Conservation (phyloP, 2,888 invertebrate genomes). For the Drosophila picticornis region DNA sequence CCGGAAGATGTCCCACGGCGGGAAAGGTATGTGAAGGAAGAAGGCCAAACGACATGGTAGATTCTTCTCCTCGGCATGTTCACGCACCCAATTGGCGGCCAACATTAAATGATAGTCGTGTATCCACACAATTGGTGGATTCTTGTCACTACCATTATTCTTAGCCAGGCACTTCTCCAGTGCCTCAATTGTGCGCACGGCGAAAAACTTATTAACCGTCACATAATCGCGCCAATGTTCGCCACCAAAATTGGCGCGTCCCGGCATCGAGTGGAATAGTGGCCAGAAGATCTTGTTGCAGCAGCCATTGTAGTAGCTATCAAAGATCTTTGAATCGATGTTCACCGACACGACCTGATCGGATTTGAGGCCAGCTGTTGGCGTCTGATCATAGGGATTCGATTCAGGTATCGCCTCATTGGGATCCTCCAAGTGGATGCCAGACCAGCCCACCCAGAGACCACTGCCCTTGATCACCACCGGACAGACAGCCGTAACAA, state of each 20-base stretch:
- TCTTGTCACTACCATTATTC: slow-evolving; percentile 82
- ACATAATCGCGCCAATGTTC: slow-evolving; percentile 94
- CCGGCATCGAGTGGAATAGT: slow-evolving; percentile 96
- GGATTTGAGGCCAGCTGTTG: slow-evolving; percentile 93
- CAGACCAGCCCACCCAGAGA: slow-evolving; percentile 97
- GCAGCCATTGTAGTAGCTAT: slow-evolving; percentile 96
- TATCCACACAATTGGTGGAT: slow-evolving; percentile 91
- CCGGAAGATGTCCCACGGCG: slow-evolving; percentile 96
- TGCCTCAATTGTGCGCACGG: slow-evolving; percentile 91
- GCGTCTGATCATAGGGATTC: slow-evolving; percentile 93
- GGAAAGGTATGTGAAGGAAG: slow-evolving; percentile 97
- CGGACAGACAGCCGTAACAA: slow-evolving; percentile 96
- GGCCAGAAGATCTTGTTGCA: slow-evolving; percentile 97
- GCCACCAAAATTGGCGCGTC: slow-evolving; percentile 92
- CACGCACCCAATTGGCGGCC: slow-evolving; percentile 95
- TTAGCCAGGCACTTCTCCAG: slow-evolving; percentile 86
- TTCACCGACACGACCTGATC: slow-evolving; percentile 93
- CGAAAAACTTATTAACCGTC: slow-evolving; percentile 93
- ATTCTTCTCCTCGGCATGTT: slow-evolving; percentile 92
- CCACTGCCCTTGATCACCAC: slow-evolving; percentile 94
- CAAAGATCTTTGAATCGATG: slow-evolving; percentile 91
- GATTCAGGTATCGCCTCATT: slow-evolving; percentile 94
- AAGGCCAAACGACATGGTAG: slow-evolving; percentile 93
- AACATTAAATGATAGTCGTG: slow-evolving; percentile 98
- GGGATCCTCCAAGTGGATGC: slow-evolving; percentile 92